Conservation (phyloP, 2,113 vertebrate genomes). For the Myrmophylax atrothorax region DNA sequence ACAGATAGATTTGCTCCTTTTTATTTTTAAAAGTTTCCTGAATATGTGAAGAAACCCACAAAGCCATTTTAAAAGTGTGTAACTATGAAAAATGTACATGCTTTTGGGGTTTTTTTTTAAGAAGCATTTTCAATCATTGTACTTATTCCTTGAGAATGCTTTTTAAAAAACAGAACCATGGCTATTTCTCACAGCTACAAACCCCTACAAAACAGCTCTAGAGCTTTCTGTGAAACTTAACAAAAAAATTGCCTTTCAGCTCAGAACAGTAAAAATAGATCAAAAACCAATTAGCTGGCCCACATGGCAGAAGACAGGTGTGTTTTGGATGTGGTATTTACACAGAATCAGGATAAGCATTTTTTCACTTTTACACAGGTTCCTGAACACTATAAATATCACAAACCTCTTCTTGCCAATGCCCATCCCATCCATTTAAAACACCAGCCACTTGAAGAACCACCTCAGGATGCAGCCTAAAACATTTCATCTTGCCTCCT, state of each 20-base stretch:
- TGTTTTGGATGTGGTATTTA: constrained; percentile 55
- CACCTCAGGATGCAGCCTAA: background rate
- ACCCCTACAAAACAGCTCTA: constrained; percentile 47
- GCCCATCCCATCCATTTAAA: background rate
- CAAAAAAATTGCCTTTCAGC: constrained; percentile 50
- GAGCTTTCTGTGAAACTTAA: constrained; percentile 52
- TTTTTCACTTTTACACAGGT: constrained; percentile 24
- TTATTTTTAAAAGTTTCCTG: constrained; percentile 66
- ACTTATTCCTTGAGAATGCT: constrained; percentile 56
- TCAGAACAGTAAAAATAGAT: constrained; percentile 66
- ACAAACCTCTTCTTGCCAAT: background rate
- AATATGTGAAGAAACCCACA: constrained; percentile 57
- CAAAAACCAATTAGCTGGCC: constrained; percentile 64
- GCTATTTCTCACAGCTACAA: constrained; percentile 60
- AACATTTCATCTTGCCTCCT: constrained; percentile 1
- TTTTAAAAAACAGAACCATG: background rate
- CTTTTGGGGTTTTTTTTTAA: constrained; percentile 28
- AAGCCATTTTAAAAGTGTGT: constrained; percentile 9
- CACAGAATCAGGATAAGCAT: constrained; percentile 28
- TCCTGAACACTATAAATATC: constrained; percentile 33
- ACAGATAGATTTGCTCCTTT: constrained; percentile 61
- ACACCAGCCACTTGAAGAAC: background rate
- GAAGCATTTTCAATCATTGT: constrained; percentile 45
- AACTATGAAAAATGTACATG: constrained; percentile 35
- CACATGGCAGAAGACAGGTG: constrained; percentile 60